Base-by-base conservation (phyloP, 1,140 invertebrate species). In the Drosophila jambulina region DNA sequence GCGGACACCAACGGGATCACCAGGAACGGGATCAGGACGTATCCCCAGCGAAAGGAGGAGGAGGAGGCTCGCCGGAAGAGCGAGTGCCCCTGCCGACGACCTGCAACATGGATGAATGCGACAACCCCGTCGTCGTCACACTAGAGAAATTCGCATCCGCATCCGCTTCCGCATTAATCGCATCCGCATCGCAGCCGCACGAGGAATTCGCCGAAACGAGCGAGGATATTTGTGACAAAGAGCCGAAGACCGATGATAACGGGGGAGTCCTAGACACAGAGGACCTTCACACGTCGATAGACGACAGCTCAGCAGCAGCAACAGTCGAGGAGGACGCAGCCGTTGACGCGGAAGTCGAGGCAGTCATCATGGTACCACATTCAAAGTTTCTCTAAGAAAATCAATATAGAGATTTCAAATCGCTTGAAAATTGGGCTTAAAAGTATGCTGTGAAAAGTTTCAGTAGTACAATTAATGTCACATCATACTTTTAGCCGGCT, bases 21-120 rank as follows among this genome's bases (percentile, higher is more conserved):
- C 46, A 65, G 59, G 49, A 49, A 6, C 42, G 19, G 27, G 19
- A 77, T 54, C 81, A 84, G 59, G 62, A 85, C 64, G 78, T 49
- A 75, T 64, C 48, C 56, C 23, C 56, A 43, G 54, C 54, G 48
- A 51, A 42, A 54, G 67, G 49, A 76, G 58, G 21, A 56, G 53
- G 21, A 56, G 75, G 23, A 65, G 78, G 58, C 86, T 78, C 83
- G 82, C 82, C 51, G 75, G 42, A 42, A 32, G 4, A 80, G 80
- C 87, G 87, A 88, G 85, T 78, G 63, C 70, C 78, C 42, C 75
- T 70, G 76, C 79, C 67, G 72, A 65, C 80, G 61, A 80, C 77
- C 60, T 82, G 75, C 91, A 93, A 92, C 78, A 93, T 93, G 92
- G 92, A 93, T 92, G 92, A 92, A 92, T 93, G 92, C 83, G 92